Percentiles rank a stretch among this genome's conserved stretches.
Conservation (phyloP, 2,113 vertebrate genomes). For the Sebastes fasciatus region DNA sequence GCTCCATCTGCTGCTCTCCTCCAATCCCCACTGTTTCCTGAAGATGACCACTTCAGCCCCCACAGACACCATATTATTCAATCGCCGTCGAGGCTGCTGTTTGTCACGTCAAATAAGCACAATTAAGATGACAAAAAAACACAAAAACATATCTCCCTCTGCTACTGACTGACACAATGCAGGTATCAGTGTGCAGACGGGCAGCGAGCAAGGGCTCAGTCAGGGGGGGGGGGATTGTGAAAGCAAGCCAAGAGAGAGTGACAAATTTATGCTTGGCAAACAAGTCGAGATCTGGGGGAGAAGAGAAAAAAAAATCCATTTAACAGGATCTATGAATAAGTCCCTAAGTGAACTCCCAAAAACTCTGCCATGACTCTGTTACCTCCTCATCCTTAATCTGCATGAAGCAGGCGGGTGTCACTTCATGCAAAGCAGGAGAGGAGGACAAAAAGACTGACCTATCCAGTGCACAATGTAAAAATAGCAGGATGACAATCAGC, state of each 20-base stretch:
- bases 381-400: conserved; percentile 46
- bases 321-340: conserved; percentile 66
- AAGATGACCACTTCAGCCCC: conserved; percentile 75
- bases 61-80: conserved; percentile 48
- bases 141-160: not conserved
- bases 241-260: conserved; percentile 55
- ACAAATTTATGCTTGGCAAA: conserved; percentile 69
- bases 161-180: conserved; percentile 39
- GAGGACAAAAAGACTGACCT: conserved; percentile 46
- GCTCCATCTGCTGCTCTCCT: conserved; percentile 75
- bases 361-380: conserved; percentile 18
- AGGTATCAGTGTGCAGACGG: conserved; percentile 52
- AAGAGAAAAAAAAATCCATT: conserved; percentile 11
- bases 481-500: not conserved
- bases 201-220: conserved; percentile 35
- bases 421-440: conserved; percentile 56
- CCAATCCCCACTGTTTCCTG: conserved; percentile 46
- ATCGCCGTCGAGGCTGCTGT: not conserved
- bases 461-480: conserved; percentile 21
- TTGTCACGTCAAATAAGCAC: conserved; percentile 1
- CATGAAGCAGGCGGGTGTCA: conserved; percentile 44
- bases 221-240: conserved; percentile 19
- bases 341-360: conserved; percentile 49
- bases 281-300: conserved; percentile 57
- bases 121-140: conserved; percentile 27